phyloP scores from a whole-genome alignment of 2,888 invertebrate genomes.

The Synergus japonicus region DNA sequence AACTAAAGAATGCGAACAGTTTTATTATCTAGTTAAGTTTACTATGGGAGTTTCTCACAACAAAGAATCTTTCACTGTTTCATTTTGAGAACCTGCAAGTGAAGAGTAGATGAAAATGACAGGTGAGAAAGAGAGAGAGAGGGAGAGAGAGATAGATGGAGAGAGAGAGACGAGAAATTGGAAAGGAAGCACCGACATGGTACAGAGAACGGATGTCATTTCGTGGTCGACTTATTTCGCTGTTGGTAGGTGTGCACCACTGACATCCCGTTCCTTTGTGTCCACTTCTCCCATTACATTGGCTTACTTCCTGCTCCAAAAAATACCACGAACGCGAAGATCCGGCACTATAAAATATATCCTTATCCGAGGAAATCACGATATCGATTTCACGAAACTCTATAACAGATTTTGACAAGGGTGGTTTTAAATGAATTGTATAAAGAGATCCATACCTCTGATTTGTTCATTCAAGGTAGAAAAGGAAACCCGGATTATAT shows the following conservation, averaged over 20 bases:
- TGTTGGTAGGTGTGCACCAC: slow-evolving; percentile 54
- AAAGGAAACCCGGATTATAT: background rate
- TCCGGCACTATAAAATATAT: slow-evolving; percentile 39
- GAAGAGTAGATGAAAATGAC: slow-evolving; percentile 45
- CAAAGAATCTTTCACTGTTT: background rate
- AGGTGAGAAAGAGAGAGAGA: slow-evolving; percentile 52
- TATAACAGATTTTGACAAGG: background rate
- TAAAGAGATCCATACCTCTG: background rate
- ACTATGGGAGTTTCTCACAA: background rate
- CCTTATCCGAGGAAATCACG: background rate
- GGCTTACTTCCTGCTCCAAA: slow-evolving; percentile 67
- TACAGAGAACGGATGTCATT: slow-evolving; percentile 73
- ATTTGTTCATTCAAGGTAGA: background rate
- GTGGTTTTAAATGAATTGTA: background rate
- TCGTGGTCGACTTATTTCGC: slow-evolving; percentile 76
- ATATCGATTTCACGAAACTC: background rate
- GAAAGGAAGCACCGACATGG: slow-evolving; percentile 53
- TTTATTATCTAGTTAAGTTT: slow-evolving; percentile 1
- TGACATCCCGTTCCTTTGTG: slow-evolving; percentile 69
- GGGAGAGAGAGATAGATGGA: slow-evolving; percentile 54
- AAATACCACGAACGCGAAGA: slow-evolving; percentile 49
- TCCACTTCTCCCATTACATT: slow-evolving; percentile 66
- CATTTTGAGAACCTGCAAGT: slow-evolving; percentile 15
- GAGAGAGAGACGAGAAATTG: slow-evolving; percentile 60
- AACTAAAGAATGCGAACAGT: background rate